Evolutionary conservation across 2,888 invertebrate genomes (phyloP).

Genomic region (Aphodius granarius): DNA sequence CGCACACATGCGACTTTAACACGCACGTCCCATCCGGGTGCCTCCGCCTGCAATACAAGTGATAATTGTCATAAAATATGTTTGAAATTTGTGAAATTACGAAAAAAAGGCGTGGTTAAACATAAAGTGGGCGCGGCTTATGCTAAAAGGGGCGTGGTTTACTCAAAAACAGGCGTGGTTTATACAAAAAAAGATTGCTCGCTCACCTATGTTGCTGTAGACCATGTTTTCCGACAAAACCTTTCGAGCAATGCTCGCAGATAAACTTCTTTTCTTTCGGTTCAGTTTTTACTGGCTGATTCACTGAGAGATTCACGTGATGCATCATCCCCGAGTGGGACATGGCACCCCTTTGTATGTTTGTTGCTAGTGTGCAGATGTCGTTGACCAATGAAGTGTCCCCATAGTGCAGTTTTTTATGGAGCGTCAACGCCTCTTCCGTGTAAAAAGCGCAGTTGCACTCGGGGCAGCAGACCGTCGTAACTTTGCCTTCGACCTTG

Average conservation of each 20-base stretch:
- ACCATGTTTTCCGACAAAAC: conserved; percentile 82
- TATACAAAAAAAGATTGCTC: neutral
- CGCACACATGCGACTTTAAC: conserved; percentile 76
- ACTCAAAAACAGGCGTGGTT: too few species aligned
- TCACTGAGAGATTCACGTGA: neutral
- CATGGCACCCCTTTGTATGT: conserved; percentile 59
- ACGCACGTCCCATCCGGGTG: conserved; percentile 82
- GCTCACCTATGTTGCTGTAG: conserved; percentile 70
- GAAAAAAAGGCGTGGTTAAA: too few species aligned
- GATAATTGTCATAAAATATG: too few species aligned
- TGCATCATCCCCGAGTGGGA: conserved; percentile 19
- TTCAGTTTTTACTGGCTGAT: conserved; percentile 15
- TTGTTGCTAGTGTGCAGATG: conserved; percentile 78
- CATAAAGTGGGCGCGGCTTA: too few species aligned
- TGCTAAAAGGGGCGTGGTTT: too few species aligned
- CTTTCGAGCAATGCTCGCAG: conserved; percentile 79
- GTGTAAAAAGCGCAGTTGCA: conserved; percentile 68
- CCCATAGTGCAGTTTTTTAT: conserved; percentile 78
- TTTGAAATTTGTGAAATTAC: too few species aligned
- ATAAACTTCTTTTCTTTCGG: conserved; percentile 60
- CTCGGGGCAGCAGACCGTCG: conserved; percentile 51
- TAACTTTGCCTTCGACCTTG: conserved; percentile 14
- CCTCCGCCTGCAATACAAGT: conserved; percentile 53
- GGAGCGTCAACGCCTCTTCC: conserved; percentile 76
- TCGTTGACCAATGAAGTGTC: conserved; percentile 80